Percentiles rank a stretch among this genome's conserved stretches.
phyloP scores from a whole-genome alignment of 2,797 vertebrate genomes.

The Enteromius anoplus region DNA sequence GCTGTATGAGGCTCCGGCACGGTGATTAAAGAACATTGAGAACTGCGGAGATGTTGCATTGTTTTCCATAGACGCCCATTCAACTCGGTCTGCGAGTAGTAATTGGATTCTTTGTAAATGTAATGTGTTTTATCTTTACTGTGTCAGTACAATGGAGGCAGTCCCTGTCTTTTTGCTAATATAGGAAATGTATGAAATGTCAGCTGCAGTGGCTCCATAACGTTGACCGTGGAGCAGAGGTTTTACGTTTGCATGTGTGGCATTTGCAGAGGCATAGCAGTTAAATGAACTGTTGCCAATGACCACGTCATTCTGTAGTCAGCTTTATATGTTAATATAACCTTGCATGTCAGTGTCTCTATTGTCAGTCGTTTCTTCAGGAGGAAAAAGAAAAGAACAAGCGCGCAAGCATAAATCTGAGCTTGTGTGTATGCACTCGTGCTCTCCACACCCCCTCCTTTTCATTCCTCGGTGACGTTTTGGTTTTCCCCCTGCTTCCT shows the following conservation, averaged over 20 bases:
- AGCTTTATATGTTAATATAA: background rate
- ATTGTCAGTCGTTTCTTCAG: background rate
- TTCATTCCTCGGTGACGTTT: constrained; percentile 54
- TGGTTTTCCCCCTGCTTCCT: constrained; percentile 52
- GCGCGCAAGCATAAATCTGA: background rate
- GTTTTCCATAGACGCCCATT: constrained; percentile 54
- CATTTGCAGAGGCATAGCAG: background rate
- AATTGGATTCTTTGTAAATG: constrained; percentile 58
- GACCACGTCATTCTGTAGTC: background rate
- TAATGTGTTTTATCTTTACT: constrained; percentile 44
- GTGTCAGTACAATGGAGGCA: constrained; percentile 35
- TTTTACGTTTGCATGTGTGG: background rate
- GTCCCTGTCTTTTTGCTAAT: constrained; percentile 21
- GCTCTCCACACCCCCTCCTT: constrained; percentile 23
- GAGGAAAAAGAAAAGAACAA: background rate
- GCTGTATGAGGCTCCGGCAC: constrained; percentile 35
- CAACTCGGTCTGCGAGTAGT: constrained; percentile 49
- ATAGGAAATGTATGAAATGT: constrained; percentile 41
- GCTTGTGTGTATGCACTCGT: constrained; percentile 5
- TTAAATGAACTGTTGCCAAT: background rate
- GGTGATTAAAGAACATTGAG: constrained; percentile 54
- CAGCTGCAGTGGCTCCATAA: constrained; percentile 23
- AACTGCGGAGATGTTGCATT: constrained; percentile 47
- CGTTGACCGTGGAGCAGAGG: background rate
- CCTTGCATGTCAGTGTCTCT: background rate